Conservation (phyloP, 2,113 vertebrate species). For the Prunella fulvescens region DNA sequence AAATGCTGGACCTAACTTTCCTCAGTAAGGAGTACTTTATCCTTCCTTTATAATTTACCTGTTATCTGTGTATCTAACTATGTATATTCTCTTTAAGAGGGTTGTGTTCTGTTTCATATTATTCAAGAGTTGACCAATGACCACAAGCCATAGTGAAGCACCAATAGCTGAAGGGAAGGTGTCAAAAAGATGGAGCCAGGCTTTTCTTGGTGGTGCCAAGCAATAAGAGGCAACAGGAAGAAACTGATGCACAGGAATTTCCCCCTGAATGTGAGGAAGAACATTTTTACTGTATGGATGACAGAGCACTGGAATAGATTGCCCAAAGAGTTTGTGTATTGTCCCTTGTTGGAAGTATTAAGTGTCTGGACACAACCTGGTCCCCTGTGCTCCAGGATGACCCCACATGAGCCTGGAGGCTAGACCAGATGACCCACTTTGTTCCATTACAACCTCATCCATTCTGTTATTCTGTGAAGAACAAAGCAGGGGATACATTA, state of each 20-base stretch:
- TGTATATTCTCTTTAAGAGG: not conserved
- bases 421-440: not conserved
- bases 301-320: not conserved
- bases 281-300: not conserved
- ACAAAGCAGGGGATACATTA: not conserved
- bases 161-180: not conserved
- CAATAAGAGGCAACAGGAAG: not conserved
- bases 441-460: too few species aligned
- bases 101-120: not conserved
- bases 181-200: not conserved
- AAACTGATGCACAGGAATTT: not conserved
- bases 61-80: not conserved
- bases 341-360: not conserved
- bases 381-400: not conserved
- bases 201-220: not conserved
- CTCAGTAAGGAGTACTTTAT: not conserved
- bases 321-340: not conserved
- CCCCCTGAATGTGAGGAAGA: not conserved
- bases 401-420: not conserved
- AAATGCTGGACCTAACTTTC: not conserved
- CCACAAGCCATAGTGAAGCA: not conserved
- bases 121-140: not conserved
- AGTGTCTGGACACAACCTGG: rapidly evolving
- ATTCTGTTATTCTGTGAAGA: not conserved
- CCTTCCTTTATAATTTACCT: not conserved